Conservation (phyloP, 2,888 invertebrate species). For the Lasioglossum villosulum region DNA sequence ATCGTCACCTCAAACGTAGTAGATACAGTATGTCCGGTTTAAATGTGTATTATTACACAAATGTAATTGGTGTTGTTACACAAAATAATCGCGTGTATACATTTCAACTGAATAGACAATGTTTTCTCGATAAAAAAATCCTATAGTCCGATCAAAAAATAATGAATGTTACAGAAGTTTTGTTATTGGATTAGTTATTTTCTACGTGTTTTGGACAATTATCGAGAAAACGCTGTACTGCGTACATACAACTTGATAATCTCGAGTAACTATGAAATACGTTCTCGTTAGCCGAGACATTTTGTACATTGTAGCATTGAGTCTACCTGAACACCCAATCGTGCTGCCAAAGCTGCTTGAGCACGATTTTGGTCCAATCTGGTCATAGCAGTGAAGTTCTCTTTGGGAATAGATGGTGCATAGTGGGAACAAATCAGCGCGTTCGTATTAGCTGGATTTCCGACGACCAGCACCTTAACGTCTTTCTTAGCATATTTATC, state of each 20-base stretch:
- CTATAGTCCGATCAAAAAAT: too few relatives aligned
- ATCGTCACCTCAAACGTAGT: background rate
- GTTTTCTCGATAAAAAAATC: too few relatives aligned
- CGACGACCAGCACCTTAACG: constrained; percentile 98
- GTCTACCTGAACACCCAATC: constrained; percentile 85
- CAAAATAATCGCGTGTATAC: background rate
- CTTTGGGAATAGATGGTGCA: constrained; percentile 97
- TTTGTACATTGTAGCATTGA: background rate
- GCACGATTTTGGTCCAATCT: constrained; percentile 99
- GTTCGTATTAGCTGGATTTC: constrained; percentile 99
- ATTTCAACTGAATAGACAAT: too few relatives aligned
- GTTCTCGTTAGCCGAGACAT: too few relatives aligned
- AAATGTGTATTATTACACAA: background rate
- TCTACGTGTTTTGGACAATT: too few relatives aligned
- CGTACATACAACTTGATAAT: too few relatives aligned
- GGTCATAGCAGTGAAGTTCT: constrained; percentile 99
- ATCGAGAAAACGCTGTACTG: too few relatives aligned
- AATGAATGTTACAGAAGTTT: too few relatives aligned
- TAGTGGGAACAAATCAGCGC: constrained; percentile 97
- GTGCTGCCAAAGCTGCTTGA: constrained; percentile 93
- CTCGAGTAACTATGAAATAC: too few relatives aligned
- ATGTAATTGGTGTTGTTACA: background rate
- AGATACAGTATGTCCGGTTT: background rate
- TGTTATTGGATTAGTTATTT: too few relatives aligned
- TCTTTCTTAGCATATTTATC: constrained; percentile 95